Conservation (phyloP, 2,888 invertebrate genomes). For the Quadroppia sp. region DNA sequence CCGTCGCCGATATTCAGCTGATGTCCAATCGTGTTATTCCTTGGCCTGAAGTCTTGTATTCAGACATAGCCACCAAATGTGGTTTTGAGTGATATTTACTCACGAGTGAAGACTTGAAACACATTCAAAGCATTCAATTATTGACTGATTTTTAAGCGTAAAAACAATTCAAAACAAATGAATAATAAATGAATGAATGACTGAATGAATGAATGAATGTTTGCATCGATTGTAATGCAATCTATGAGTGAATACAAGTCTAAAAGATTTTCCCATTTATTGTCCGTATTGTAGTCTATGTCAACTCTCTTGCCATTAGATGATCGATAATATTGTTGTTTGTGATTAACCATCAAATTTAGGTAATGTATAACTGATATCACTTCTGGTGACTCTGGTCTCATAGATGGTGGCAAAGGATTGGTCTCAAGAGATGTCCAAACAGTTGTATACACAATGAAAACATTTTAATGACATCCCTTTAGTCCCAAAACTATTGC, state of each 20-base stretch:
- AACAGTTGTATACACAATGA: not conserved
- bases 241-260: constrained; percentile 15
- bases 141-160: too few relatives aligned
- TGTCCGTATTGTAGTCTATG: constrained; percentile 32
- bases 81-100: too few relatives aligned
- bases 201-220: not conserved
- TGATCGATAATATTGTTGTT: constrained; percentile 16
- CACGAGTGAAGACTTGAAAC: too few relatives aligned
- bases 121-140: too few relatives aligned
- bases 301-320: not conserved
- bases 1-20: too few relatives aligned
- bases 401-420: not conserved
- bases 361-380: not conserved
- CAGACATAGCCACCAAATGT: too few relatives aligned
- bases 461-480: not conserved
- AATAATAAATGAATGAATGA: too few relatives aligned
- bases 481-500: not conserved
- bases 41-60: too few relatives aligned
- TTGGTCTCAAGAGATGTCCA: not conserved
- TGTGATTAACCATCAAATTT: not conserved
- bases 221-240: not conserved
- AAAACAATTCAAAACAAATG: too few relatives aligned
- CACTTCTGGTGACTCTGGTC: not conserved
- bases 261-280: constrained; percentile 34
- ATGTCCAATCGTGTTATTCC: too few relatives aligned